These are phyloP conservation scores for Himalopsyche tibetana DNA, from an alignment of 2,888 invertebrate genomes.

Conservation along the genomic window DNA sequence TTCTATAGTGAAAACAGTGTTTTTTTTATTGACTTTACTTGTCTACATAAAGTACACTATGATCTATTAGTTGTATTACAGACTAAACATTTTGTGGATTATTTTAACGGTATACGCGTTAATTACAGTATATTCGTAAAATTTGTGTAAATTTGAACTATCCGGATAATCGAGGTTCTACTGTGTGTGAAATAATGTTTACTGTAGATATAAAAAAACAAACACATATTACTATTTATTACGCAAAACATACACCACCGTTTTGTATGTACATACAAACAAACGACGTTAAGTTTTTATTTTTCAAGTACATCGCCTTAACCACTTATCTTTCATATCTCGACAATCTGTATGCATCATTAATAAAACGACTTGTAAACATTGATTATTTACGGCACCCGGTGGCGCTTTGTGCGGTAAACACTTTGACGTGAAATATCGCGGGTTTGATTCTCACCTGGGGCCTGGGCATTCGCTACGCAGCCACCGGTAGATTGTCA, in stretches of 20 bases:
- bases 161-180: too few species aligned
- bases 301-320: background rate
- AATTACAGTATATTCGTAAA: too few species aligned
- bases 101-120: too few species aligned
- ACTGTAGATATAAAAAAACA: too few species aligned
- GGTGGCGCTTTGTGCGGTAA: background rate
- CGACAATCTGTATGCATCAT: background rate
- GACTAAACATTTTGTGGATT: too few species aligned
- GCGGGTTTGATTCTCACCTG: conserved; percentile 28
- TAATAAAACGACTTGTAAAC: conserved; percentile 22
- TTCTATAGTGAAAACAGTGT: too few species aligned
- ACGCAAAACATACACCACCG: background rate
- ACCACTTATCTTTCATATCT: conserved; percentile 2
- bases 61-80: too few species aligned
- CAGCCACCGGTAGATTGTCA: conserved; percentile 5
- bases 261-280: background rate
- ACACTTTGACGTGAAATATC: conserved; percentile 1
- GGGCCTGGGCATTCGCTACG: background rate
- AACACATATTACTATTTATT: too few species aligned
- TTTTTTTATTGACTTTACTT: too few species aligned
- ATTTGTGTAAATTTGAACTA: too few species aligned
- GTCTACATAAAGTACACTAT: too few species aligned
- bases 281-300: background rate
- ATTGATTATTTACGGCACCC: conserved; percentile 19
- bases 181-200: too few species aligned